phyloP scores from a whole-genome alignment of 1,140 invertebrate genomes.

The Propsilocerus akamusi region DNA sequence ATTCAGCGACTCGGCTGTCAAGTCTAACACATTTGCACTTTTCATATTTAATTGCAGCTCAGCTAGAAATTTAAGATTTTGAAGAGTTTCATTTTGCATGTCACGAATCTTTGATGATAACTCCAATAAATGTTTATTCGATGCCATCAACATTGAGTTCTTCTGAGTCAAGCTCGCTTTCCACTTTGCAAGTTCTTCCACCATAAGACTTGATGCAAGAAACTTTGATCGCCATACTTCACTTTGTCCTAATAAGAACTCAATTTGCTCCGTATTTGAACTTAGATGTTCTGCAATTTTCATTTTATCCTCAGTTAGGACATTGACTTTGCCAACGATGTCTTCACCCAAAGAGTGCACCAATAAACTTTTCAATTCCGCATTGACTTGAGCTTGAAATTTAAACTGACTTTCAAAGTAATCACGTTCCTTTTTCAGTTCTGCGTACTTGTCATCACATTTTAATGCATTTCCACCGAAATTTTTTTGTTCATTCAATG shows the following conservation, averaged over 20 bases:
- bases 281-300: constrained; percentile 49
- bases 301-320: constrained; percentile 77
- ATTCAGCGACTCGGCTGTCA: constrained; percentile 22
- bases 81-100: constrained; percentile 47
- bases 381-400: constrained; percentile 66
- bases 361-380: constrained; percentile 78
- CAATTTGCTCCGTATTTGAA: constrained; percentile 51
- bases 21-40: constrained; percentile 24
- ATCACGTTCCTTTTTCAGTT: constrained; percentile 36
- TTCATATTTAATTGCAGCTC: constrained; percentile 19
- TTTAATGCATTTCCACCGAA: constrained; percentile 12
- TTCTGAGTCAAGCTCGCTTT: constrained; percentile 60
- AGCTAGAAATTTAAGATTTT: constrained; percentile 29
- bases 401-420: constrained; percentile 50
- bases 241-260: constrained; percentile 79
- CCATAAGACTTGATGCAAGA: constrained; percentile 68
- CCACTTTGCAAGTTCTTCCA: constrained; percentile 72
- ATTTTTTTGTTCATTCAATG: constrained; percentile 22
- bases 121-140: constrained; percentile 51
- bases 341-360: constrained; percentile 90
- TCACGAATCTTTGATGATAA: constrained; percentile 50
- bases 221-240: constrained; percentile 94
- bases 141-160: constrained; percentile 53
- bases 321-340: constrained; percentile 69
- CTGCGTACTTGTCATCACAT: constrained; percentile 32